Evolutionary conservation across 2,888 invertebrate genomes (phyloP), one percentile per base, ranked within the genome.

Genomic region (Eutolmus rufibarbis): DNA sequence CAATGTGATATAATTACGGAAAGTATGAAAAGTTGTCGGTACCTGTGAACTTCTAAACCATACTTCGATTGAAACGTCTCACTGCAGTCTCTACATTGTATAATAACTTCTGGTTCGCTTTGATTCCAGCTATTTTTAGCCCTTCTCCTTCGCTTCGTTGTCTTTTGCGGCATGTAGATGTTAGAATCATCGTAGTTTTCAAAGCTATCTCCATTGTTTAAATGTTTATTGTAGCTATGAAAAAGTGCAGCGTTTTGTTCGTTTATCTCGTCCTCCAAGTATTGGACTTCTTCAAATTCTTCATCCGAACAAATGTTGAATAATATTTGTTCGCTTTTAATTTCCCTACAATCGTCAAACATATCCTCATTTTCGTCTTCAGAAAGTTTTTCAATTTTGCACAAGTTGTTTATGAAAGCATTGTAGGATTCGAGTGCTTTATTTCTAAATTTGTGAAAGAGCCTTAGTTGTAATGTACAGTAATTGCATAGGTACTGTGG

Each of bases 401-500:
- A 56, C 3, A 77, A 16, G 2, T 1, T 23, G 28, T 57, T 37
- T 31, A n/a, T 14, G n/a, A 86, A 88, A 28, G 74, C 78, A n/a
- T 78, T 82, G 43, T 88, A 81, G 1, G 88, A 87, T 19, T 90
- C 90, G 1, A 89, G 34, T 0, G 91, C 91, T 88, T 89, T 90
- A 14, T 88, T 89, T 77, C 89, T 90, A 4, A 91, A 89, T 87
- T 91, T 90, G 19, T 89, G 89, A 81, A 90, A 91, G n/a, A 91
- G 89, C 78, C 89, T 90, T 88, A 91, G 89, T 88, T 91, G 91
- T 31, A 91, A 88, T 77, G 89, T 89, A 81, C 91, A 91, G 66
- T 90, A 90, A 88, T 90, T 90, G 87, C 91, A 91, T 16, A 91
- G 88, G 84, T 89, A 90, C 77, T 89, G 89, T 0, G 90, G 89